phyloP scores from a whole-genome alignment of 2,797 vertebrate genomes.

The Karalla daura region DNA sequence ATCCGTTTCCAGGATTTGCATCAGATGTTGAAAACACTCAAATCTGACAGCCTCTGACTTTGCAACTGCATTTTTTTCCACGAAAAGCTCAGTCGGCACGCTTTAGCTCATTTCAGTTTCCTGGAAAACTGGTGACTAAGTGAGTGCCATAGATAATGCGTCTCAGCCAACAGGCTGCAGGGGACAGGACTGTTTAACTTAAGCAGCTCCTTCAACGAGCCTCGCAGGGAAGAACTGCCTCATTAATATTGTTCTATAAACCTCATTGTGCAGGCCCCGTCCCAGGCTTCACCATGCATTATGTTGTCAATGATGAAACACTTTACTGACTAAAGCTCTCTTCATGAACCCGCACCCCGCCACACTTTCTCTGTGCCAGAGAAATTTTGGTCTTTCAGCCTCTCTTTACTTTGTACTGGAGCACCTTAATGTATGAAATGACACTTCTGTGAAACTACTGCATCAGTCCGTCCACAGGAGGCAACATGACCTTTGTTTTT shows the following conservation, averaged over 20 bases:
- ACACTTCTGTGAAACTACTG: too few relatives aligned
- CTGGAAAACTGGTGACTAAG: background rate
- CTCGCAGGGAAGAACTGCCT: background rate
- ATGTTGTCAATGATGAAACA: background rate
- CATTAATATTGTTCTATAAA: background rate
- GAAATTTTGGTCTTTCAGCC: too few relatives aligned
- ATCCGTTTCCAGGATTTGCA: background rate
- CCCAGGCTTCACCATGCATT: background rate
- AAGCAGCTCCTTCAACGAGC: background rate
- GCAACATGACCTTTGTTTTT: too few relatives aligned
- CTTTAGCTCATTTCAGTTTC: too few relatives aligned
- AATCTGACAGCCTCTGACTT: background rate
- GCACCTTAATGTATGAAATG: too few relatives aligned
- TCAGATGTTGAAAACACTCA: background rate
- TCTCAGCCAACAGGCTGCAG: background rate
- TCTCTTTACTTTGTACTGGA: too few relatives aligned
- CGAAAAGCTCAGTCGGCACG: too few relatives aligned
- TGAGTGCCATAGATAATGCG: background rate
- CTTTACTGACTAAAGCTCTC: background rate
- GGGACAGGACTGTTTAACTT: background rate
- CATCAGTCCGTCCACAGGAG: too few relatives aligned
- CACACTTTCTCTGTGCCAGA: too few relatives aligned
- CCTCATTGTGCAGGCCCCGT: background rate
- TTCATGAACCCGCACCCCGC: too few relatives aligned
- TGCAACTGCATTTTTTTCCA: background rate